Evolutionary conservation across 2,113 vertebrate species (phyloP).

Genomic region (Rallus limicola): DNA sequence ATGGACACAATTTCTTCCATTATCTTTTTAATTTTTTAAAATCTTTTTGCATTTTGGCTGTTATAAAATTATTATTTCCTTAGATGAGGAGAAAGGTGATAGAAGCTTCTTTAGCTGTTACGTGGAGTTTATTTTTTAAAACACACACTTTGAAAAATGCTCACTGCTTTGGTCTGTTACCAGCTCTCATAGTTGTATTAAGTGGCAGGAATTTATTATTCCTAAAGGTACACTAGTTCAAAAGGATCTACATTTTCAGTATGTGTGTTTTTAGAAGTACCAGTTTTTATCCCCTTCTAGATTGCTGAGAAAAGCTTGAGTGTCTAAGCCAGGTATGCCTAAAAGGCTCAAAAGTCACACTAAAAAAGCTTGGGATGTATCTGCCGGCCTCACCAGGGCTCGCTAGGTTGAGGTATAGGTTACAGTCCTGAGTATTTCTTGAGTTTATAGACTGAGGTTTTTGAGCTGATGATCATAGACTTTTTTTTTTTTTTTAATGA

Average conservation of each 20-base stretch:
- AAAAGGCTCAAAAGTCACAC: background rate
- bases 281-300: background rate
- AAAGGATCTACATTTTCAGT: background rate
- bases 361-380: background rate
- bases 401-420: background rate
- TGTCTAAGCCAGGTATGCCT: background rate
- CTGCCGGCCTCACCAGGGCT: background rate
- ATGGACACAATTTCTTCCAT: background rate
- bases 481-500: background rate
- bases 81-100: background rate
- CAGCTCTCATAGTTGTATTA: background rate
- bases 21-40: background rate
- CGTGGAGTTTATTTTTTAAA: background rate
- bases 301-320: background rate
- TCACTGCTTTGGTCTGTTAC: background rate
- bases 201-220: background rate
- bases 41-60: background rate
- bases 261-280: background rate
- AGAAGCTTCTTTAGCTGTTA: background rate
- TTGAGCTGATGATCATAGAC: background rate
- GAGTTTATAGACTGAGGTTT: background rate
- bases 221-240: background rate
- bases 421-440: background rate
- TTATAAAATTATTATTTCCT: background rate
- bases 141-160: background rate